A percentile compares a stretch with the other conserved stretches of the same genome.
Conservation (phyloP, 2,113 vertebrate genomes). For the Odocoileus virginianus region DNA sequence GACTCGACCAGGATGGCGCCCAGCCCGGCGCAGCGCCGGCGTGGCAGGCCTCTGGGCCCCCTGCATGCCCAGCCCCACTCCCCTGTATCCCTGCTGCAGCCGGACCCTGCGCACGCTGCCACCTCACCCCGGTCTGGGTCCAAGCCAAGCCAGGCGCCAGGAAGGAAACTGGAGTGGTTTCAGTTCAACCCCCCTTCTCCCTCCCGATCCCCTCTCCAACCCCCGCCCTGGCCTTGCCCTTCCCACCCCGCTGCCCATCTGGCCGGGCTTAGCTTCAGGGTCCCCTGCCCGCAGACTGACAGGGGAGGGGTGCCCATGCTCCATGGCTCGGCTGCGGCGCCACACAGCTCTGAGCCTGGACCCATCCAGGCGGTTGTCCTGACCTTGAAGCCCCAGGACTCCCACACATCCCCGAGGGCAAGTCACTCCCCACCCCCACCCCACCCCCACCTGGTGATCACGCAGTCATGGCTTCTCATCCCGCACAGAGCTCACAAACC, state of each 20-base stretch:
- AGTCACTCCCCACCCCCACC: not conserved
- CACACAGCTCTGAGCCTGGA: not conserved
- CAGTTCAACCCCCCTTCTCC: no score
- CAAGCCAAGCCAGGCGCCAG: not conserved
- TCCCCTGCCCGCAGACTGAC: not conserved
- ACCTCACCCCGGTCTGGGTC: not conserved
- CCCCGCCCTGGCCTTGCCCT: not conserved
- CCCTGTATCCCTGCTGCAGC: not conserved
- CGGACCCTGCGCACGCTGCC: not conserved
- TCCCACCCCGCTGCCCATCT: not conserved
- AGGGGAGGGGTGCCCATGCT: not conserved
- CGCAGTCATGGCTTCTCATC: not conserved
- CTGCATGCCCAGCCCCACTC: fast-evolving
- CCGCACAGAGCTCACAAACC: not conserved
- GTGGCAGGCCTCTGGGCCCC: not conserved
- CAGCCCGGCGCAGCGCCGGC: not conserved
- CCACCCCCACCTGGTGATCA: not conserved
- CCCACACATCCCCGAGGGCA: not conserved
- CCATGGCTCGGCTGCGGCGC: not conserved
- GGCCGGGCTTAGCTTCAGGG: not conserved
- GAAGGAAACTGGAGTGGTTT: not conserved
- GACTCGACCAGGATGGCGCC: not conserved
- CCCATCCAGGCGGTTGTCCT: no score
- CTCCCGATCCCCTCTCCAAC: not conserved
- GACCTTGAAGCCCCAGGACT: not conserved